Base-by-base conservation (phyloP, 2,888 invertebrate genomes). In the Mechanitis mazaeus region DNA sequence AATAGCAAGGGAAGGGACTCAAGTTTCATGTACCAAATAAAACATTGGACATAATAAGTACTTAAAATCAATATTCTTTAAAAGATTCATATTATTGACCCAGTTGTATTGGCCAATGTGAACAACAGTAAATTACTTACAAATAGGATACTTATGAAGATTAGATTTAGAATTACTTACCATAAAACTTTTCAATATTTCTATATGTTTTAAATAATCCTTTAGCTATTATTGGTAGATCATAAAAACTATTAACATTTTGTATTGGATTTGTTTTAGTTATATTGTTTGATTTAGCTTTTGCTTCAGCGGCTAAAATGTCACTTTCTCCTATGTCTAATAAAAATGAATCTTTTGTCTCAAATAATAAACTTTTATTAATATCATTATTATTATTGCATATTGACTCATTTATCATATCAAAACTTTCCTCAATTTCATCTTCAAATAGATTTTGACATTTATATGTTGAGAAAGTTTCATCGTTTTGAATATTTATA, bases 171-270 rank as follows among this genome's bases (percentile, higher is more conserved):
- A 45, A 42, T n/a, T 12, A 86, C 87, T 85, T 80, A 96, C 96
- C 95, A 91, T 97, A 97, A 69, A 98, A 91, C 68, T 93, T 92
- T 33, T 92, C 91, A 66, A 98, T 97, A 68, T 95, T 95, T 77
- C 96, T 94, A 71, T 94, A 93, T 65, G 92, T 90, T 71, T 93
- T 92, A 67, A 98, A 93, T 68, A 97, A 83, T 11, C 91, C 86
- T 77, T 93, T 93, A 0, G 96, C 94, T 72, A 87, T 90, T 1
- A 91, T 78, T 0, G 97, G 96, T 50, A 98, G 85, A 0, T 96
- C 97, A 91, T 95, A 97, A 83, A 96, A 98, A 63, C 67, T 75
- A 55, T 77, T 70, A 6, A 58, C 65, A 42, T 71, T 65, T 65
- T 59, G 67, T 47, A 58, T 58, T 65, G 64, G 61, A 54, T 64